A percentile compares a stretch with the other conserved stretches of the same genome.
Evolutionary conservation across 2,888 invertebrate genomes (phyloP).

Genomic region (Habrosyne pyritoides): DNA sequence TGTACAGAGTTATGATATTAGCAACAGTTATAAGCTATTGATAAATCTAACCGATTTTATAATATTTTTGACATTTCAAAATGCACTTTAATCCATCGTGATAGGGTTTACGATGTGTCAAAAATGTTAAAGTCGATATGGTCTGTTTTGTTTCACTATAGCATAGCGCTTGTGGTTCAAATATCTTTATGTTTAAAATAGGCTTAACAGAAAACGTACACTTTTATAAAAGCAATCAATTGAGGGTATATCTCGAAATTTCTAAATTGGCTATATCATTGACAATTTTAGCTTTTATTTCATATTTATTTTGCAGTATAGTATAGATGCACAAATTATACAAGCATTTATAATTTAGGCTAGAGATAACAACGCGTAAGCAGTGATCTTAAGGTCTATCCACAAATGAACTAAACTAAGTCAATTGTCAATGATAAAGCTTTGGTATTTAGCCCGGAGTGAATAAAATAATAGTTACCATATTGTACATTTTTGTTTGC

Average conservation of each 20-base stretch:
- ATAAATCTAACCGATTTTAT: conserved; percentile 12
- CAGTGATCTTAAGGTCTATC: too few species aligned
- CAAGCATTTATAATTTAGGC: neutral
- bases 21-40: conserved; percentile 53
- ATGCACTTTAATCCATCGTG: neutral
- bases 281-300: neutral
- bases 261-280: neutral
- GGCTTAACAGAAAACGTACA: neutral
- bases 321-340: neutral
- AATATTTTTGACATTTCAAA: neutral
- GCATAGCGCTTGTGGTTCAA: neutral
- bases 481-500: conserved; percentile 42
- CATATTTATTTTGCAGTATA: neutral
- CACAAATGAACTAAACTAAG: neutral
- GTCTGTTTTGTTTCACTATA: neutral
- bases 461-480: conserved; percentile 51
- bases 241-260: neutral
- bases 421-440: conserved; percentile 11
- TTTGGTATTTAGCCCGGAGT: conserved; percentile 10
- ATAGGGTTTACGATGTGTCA: neutral
- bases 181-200: neutral
- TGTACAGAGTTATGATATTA: conserved; percentile 64
- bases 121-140: neutral
- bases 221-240: neutral
- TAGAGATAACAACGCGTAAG: too few species aligned